Evolutionary conservation across 2,888 invertebrate species (phyloP).

Genomic region (Rhagonycha fulva): DNA sequence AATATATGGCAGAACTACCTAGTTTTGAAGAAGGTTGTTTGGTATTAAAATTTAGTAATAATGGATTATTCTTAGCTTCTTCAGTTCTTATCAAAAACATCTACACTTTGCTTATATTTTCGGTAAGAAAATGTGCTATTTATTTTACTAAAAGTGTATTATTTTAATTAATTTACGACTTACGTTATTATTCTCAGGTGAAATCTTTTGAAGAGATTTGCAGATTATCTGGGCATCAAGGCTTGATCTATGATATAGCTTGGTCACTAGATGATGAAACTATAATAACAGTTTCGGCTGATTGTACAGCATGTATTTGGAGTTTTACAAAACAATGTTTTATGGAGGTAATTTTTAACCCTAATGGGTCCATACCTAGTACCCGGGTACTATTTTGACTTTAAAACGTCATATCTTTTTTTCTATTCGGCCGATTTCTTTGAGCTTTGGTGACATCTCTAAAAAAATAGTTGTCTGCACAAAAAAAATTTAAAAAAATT

Average conservation of each 20-base stretch:
- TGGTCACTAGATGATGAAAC: constrained; percentile 63
- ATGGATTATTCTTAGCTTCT: constrained; percentile 60
- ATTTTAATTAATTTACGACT: neutral
- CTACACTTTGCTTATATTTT: constrained; percentile 58
- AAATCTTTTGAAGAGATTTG: constrained; percentile 39
- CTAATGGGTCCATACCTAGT: too few species aligned
- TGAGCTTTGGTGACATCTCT: too few species aligned
- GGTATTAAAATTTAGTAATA: constrained; percentile 57
- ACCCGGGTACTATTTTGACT: too few species aligned
- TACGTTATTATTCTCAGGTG: constrained; percentile 28
- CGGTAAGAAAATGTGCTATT: constrained; percentile 47
- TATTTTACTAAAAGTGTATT: neutral
- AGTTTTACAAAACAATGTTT: constrained; percentile 52
- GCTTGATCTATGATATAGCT: constrained; percentile 66
- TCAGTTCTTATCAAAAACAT: constrained; percentile 57
- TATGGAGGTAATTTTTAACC: constrained; percentile 51
- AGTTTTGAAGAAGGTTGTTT: constrained; percentile 57
- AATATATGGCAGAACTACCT: constrained; percentile 50
- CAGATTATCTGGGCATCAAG: constrained; percentile 62
- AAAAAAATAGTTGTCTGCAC: too few species aligned
- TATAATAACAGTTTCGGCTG: constrained; percentile 69
- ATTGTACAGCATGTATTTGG: constrained; percentile 68
- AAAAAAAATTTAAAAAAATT: too few species aligned
- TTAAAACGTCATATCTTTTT: too few species aligned
- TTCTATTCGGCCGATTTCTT: too few species aligned